Evolutionary conservation across 2,797 vertebrate genomes (phyloP).

Genomic region (Gymnocypris eckloni): DNA sequence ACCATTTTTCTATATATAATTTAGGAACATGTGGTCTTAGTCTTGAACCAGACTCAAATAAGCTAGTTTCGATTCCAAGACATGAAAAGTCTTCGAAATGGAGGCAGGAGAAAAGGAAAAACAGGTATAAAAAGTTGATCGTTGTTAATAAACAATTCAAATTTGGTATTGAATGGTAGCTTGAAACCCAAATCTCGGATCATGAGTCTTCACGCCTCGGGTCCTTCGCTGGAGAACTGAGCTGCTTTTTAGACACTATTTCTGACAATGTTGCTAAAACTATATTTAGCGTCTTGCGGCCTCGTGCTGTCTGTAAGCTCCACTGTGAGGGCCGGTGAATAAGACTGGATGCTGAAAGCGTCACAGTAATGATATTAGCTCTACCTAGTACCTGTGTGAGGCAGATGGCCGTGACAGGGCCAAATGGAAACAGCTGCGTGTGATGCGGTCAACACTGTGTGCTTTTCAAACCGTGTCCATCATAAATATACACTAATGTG

Average conservation of each 20-base stretch:
- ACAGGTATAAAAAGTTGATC: not conserved
- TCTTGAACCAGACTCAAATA: not conserved
- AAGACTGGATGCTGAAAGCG: constrained; percentile 8
- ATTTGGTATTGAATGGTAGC: not conserved
- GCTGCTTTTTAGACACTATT: constrained; percentile 45
- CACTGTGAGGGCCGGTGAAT: not conserved
- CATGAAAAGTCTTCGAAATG: not conserved
- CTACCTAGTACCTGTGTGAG: not conserved
- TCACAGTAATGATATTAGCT: not conserved
- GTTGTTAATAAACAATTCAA: not conserved
- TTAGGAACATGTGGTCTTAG: not conserved
- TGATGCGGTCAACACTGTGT: not conserved
- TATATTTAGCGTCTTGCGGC: constrained; percentile 45
- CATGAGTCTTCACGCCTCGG: not conserved
- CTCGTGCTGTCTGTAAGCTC: not conserved
- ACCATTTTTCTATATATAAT: not conserved
- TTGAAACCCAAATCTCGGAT: not conserved
- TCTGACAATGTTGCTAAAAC: constrained; percentile 47
- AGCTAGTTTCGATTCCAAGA: not conserved
- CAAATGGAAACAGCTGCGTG: not conserved
- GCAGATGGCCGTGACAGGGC: constrained; percentile 30
- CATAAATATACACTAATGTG: not conserved
- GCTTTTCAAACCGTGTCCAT: not conserved
- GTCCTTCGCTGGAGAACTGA: constrained; percentile 24
- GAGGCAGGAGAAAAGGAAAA: not conserved